A percentile compares a stretch with the other conserved stretches of the same genome.
Conservation (phyloP, 2,113 vertebrate species). For the Ammospiza nelsoni region DNA sequence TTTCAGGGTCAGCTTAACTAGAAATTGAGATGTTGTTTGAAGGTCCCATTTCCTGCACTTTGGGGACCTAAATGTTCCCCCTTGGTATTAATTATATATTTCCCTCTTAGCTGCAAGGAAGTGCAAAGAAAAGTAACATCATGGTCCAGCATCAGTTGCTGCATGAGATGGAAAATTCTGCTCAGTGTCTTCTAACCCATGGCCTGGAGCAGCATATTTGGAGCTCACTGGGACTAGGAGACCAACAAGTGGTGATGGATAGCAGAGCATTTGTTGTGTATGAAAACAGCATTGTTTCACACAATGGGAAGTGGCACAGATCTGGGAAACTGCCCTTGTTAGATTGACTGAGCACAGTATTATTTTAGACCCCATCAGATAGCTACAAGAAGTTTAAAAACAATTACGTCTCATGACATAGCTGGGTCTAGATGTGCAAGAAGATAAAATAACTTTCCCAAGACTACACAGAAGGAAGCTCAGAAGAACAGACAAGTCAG, state of each 20-base stretch:
- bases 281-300: not conserved
- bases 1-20: not conserved
- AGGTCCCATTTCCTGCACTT: not conserved
- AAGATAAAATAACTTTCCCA: constrained; percentile 41
- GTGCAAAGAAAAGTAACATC: not conserved
- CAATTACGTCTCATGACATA: not conserved
- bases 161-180: not conserved
- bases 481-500: not conserved
- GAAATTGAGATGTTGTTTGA: not conserved
- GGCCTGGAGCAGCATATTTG: not conserved
- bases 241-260: not conserved
- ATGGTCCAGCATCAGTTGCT: not conserved
- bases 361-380: not conserved
- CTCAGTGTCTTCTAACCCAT: not conserved
- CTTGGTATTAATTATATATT: not conserved
- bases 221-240: not conserved
- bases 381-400: not conserved
- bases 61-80: not conserved
- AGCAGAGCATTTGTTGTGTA: not conserved
- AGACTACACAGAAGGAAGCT: constrained; percentile 3
- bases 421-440: not conserved
- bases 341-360: not conserved
- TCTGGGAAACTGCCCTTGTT: not conserved
- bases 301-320: not conserved
- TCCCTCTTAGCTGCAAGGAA: not conserved